Base-by-base conservation (phyloP, 2,797 vertebrate genomes). In the Pteronotus mesoamericanus region DNA sequence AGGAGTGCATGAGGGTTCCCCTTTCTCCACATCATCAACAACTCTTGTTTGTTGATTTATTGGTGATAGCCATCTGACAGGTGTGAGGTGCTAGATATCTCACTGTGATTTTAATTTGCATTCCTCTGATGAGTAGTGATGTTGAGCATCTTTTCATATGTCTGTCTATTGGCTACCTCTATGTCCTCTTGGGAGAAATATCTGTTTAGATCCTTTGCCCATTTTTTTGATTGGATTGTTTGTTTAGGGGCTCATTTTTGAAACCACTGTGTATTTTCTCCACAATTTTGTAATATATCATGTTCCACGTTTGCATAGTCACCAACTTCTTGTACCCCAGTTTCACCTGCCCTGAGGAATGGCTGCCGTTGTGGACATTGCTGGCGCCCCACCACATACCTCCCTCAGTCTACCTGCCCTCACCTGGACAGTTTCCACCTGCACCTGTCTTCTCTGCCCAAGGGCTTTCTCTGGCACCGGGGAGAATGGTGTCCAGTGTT, bases 341-440 rank as follows among this genome's bases (percentile, higher is more conserved):
- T 46, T 59, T 77, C 5, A 9, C 61, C 37, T 61, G 18, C 32
- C 46, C 32, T n/a, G 57, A 86, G 61, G 37, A 18, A 37, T 15
- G 42, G 14, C 53, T 46, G 10, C 71, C 64, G 10, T 7, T 5
- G 55, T 8, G 37, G 22, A 14, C 91, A 34, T 16, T 24, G 10
- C 15, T 18, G 39, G 46, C 29, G 18, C 19, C 32, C 9, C 11
- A 8, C 37, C 14, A 2, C 1, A 0, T 6, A 18, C 29, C n/a
- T 29, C 9, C 61, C 12, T 55, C 1, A 6, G 34, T 61, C 48
- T 24, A 29, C 22, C 53, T 46, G 51, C 69, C 69, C 15, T 69
- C 24, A 71, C 37, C 42, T 88, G 14, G n/a, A 15, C 6, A 42
- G 53, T 78, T 64, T 71, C 46, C 19, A 42, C 21, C 64, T 24